Evolutionary conservation across 1,140 invertebrate species (phyloP).

Genomic region (Drosophila funebris): DNA sequence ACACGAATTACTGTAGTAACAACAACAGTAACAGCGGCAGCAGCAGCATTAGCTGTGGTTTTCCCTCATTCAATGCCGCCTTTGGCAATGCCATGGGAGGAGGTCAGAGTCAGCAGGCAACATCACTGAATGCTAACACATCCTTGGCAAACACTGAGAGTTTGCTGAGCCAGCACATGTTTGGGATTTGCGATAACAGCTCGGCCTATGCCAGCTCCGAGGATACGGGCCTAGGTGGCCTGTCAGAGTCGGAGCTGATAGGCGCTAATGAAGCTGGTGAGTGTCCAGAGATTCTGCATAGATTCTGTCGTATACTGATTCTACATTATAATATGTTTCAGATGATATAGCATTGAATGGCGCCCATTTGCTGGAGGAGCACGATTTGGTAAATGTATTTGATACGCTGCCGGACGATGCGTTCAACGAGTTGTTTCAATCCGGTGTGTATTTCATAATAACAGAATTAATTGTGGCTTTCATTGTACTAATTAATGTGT

Average conservation of each 20-base stretch:
- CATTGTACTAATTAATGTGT: conserved; percentile 75
- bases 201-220: conserved; percentile 86
- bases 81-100: conserved; percentile 53
- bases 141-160: conserved; percentile 61
- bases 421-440: conserved; percentile 94
- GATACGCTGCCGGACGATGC: conserved; percentile 95
- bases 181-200: conserved; percentile 85
- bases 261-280: conserved; percentile 77
- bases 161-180: conserved; percentile 72
- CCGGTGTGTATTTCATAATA: conserved; percentile 75
- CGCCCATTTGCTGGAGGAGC: conserved; percentile 89
- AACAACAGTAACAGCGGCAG: conserved; percentile 47
- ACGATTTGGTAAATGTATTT: conserved; percentile 94
- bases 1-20: conserved; percentile 52
- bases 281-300: not conserved
- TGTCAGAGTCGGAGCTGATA: conserved; percentile 86
- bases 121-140: conserved; percentile 35
- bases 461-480: conserved; percentile 64
- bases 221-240: conserved; percentile 85
- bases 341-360: conserved; percentile 84
- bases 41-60: conserved; percentile 54
- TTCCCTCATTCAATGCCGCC: conserved; percentile 68
- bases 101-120: conserved; percentile 17
- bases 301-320: no score
- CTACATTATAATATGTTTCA: conserved; percentile 13